Conservation (phyloP, 2,113 vertebrate genomes). For the Eudorcas thomsonii region DNA sequence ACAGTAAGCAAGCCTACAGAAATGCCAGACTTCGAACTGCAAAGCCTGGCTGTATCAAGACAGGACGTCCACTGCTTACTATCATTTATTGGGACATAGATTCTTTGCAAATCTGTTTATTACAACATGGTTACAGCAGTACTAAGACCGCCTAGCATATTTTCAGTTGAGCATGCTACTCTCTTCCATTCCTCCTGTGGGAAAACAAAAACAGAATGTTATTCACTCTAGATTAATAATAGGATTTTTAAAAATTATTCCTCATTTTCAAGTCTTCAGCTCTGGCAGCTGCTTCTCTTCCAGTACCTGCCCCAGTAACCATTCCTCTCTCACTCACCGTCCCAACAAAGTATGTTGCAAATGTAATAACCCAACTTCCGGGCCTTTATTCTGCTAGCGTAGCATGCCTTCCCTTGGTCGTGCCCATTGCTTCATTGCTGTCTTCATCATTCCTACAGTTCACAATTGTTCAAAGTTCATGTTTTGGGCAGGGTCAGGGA, state of each 20-base stretch:
- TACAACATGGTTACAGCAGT: neutral
- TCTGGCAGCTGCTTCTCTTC: neutral
- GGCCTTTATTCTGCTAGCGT: neutral
- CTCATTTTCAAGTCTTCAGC: neutral
- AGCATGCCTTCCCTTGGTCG: neutral
- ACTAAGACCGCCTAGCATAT: neutral
- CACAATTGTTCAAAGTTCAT: conserved; percentile 6
- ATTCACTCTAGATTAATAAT: neutral
- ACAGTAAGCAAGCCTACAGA: neutral
- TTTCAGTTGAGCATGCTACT: neutral
- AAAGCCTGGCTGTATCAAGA: neutral
- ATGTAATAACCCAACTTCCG: neutral
- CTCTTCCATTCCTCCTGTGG: neutral
- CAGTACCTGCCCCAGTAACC: neutral
- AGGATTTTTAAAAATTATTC: neutral
- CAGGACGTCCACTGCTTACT: neutral
- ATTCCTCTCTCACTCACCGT: neutral
- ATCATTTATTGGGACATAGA: neutral
- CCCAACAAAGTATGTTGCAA: conserved; percentile 25
- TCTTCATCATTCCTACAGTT: neutral
- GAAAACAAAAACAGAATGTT: conserved; percentile 11
- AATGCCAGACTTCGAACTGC: neutral
- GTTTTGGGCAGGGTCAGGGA: neutral
- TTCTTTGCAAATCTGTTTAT: neutral
- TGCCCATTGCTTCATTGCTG: neutral